Percentiles rank a stretch among this genome's conserved stretches.
These are phyloP conservation scores for Drosophila melanica DNA, from an alignment of 1,140 invertebrate species.

Conservation along the genomic window DNA sequence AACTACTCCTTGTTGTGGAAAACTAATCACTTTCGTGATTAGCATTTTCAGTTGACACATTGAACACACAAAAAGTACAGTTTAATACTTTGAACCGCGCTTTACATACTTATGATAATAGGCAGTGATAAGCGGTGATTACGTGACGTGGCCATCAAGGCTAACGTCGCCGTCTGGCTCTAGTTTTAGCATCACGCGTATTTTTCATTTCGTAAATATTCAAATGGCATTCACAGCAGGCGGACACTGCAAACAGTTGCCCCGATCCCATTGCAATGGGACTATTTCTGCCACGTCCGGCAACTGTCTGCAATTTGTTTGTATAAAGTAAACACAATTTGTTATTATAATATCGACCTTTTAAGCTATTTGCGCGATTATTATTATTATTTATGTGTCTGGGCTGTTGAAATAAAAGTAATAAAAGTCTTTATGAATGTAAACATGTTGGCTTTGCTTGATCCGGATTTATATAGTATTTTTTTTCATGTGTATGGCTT, in stretches of 20 bases:
- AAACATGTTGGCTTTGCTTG: no score
- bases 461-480: no score
- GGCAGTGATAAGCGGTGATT: constrained; percentile 11
- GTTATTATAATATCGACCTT: constrained; percentile 16
- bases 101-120: constrained; percentile 7
- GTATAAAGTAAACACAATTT: constrained; percentile 22
- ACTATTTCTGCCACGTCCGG: background rate
- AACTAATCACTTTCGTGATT: constrained; percentile 32
- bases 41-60: constrained; percentile 31
- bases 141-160: background rate
- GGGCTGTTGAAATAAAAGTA: background rate
- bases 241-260: background rate
- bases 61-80: constrained; percentile 55
- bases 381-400: constrained; percentile 40
- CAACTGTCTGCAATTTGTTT: constrained; percentile 20
- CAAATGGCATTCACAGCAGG: constrained; percentile 2
- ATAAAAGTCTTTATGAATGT: background rate
- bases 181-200: background rate
- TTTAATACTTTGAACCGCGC: constrained; percentile 27
- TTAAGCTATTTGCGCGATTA: constrained; percentile 20
- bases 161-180: background rate
- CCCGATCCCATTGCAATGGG: constrained; percentile 2
- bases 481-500: no score
- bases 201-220: constrained; percentile 8
- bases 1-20: constrained; percentile 5